Conservation (phyloP, 92 coral and sea anemone species). For the Epizoanthus stellaris region DNA sequence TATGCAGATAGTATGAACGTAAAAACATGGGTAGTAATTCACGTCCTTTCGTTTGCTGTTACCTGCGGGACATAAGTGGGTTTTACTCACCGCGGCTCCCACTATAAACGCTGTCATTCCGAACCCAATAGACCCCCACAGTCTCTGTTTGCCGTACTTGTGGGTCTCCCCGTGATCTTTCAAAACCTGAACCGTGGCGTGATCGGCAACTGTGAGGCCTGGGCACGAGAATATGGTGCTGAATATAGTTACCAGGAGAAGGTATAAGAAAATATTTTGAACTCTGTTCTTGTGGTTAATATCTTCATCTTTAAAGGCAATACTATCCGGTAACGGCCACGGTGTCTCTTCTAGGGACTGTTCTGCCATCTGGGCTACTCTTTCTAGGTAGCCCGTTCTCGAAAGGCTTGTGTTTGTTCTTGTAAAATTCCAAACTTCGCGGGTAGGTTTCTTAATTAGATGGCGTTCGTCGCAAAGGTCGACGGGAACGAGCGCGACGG, state of each 20-base stretch:
- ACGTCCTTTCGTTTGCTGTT: slow-evolving; percentile 88
- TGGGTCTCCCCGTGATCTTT: slow-evolving; percentile 84
- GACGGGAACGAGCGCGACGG: slow-evolving; percentile 83
- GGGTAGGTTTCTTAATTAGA: slow-evolving; percentile 25
- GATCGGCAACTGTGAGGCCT: slow-evolving; percentile 91
- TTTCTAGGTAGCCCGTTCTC: slow-evolving; percentile 53
- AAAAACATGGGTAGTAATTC: slow-evolving; percentile 93
- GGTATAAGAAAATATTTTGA: slow-evolving; percentile 68
- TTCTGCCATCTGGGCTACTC: slow-evolving; percentile 72
- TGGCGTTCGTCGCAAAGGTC: slow-evolving; percentile 72
- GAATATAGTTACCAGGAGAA: slow-evolving; percentile 82
- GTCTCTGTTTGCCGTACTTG: slow-evolving; percentile 92
- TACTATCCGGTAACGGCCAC: slow-evolving; percentile 79
- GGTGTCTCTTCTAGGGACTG: slow-evolving; percentile 80
- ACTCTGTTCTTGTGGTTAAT: slow-evolving; percentile 51
- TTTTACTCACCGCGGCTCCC: slow-evolving; percentile 92
- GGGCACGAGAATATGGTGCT: slow-evolving; percentile 91
- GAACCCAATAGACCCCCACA: slow-evolving; percentile 97
- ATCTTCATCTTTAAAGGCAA: slow-evolving; percentile 60
- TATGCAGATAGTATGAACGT: slow-evolving; percentile 75
- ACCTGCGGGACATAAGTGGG: slow-evolving; percentile 92
- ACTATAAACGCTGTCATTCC: slow-evolving; percentile 92
- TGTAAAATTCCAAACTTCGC: slow-evolving; percentile 19
- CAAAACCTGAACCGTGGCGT: slow-evolving; percentile 94
- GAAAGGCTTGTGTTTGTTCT: slow-evolving; percentile 14